phyloP scores from a whole-genome alignment of 2,888 invertebrate species.

The Dolichomitus sp. region DNA sequence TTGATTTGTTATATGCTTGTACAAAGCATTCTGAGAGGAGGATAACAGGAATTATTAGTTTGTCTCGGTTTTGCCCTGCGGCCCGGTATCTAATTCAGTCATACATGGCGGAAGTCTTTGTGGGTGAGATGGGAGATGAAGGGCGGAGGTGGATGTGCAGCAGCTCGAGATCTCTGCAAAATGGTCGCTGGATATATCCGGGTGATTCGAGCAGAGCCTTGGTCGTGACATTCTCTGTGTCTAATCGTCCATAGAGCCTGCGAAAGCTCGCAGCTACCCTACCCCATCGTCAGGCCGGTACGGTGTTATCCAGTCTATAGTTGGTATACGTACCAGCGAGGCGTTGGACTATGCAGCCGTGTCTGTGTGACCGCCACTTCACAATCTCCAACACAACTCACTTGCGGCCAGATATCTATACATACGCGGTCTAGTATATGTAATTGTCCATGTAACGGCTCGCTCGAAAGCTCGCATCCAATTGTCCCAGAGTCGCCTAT shows the following conservation, averaged over 20 bases:
- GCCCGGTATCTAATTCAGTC: slow-evolving; percentile 20
- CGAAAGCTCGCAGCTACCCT: slow-evolving; percentile 43
- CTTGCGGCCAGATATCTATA: slow-evolving; percentile 5
- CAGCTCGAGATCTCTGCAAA: slow-evolving; percentile 31
- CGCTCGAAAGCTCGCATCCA: slow-evolving; percentile 23
- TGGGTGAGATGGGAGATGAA: not conserved
- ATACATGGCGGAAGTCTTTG: slow-evolving; percentile 4
- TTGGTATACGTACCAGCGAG: slow-evolving; percentile 12
- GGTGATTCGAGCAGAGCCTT: slow-evolving; percentile 49
- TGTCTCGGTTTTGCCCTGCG: slow-evolving; percentile 45
- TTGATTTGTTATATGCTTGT: slow-evolving; percentile 28
- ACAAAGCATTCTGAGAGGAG: slow-evolving; percentile 1
- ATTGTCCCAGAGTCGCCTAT: slow-evolving; percentile 21
- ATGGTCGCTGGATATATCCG: slow-evolving; percentile 44
- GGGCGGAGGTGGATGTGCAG: slow-evolving; percentile 22
- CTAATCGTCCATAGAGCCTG: slow-evolving; percentile 58
- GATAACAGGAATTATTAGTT: slow-evolving; percentile 32
- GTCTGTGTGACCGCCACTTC: slow-evolving; percentile 42
- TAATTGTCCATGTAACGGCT: slow-evolving; percentile 32
- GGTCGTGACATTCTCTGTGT: slow-evolving; percentile 59
- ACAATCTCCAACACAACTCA: slow-evolving; percentile 33
- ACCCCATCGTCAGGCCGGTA: slow-evolving; percentile 17
- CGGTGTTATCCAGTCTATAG: slow-evolving; percentile 13
- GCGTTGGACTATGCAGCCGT: slow-evolving; percentile 28
- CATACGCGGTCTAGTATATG: slow-evolving; percentile 26